Evolutionary conservation across 2,797 vertebrate genomes (phyloP).

Genomic region (Lepidocolaptes lacrymiger): DNA sequence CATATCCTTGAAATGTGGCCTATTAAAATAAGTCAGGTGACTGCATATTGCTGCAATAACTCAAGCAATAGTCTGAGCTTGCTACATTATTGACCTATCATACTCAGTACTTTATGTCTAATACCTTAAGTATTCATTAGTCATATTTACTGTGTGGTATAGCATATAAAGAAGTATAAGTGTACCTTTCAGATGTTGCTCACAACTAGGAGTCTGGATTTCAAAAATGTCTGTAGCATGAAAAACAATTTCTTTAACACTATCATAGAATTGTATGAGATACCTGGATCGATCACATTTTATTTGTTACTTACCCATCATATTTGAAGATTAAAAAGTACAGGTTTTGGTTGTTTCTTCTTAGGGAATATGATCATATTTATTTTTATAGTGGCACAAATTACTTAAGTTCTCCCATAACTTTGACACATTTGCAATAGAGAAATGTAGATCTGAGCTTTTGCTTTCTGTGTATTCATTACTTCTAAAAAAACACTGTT

Average conservation of each 20-base stretch:
- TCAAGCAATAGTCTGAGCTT: neutral
- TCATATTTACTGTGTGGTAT: neutral
- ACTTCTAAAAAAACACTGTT: neutral
- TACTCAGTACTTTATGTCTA: neutral
- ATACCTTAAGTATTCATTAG: neutral
- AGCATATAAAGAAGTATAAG: neutral
- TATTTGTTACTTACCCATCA: neutral
- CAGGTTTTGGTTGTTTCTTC: neutral
- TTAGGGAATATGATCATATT: neutral
- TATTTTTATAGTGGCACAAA: neutral
- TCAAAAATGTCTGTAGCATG: neutral
- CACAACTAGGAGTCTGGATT: neutral
- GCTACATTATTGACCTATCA: neutral
- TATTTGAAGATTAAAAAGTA: neutral
- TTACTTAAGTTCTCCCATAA: neutral
- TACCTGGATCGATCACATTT: neutral
- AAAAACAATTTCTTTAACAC: neutral
- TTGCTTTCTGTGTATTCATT: neutral
- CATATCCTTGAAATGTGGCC: neutral
- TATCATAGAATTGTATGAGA: neutral
- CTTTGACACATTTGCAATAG: neutral
- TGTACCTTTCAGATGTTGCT: neutral
- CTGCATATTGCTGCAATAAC: neutral
- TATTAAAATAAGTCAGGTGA: neutral
- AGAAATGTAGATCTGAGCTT: neutral